Evolutionary conservation across 2,113 vertebrate species (phyloP).

Genomic region (Grus americana): DNA sequence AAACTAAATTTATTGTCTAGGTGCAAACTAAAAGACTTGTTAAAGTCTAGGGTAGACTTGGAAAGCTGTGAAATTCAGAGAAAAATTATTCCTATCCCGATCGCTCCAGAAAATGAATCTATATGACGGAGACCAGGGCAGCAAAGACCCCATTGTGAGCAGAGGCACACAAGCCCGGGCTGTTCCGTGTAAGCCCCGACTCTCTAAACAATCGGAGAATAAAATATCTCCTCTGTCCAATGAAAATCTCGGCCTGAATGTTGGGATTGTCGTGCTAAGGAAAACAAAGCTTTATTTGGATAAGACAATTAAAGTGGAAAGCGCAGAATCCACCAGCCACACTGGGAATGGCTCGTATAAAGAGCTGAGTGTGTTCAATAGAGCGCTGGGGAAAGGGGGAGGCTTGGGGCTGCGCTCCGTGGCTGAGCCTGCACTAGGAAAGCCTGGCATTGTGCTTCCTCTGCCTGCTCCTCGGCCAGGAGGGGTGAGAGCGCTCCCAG

Average conservation of each 20-base stretch:
- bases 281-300: constrained; percentile 72
- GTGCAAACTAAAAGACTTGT: constrained; percentile 74
- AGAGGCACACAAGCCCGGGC: background rate
- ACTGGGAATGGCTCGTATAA: constrained; percentile 53
- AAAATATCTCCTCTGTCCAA: constrained; percentile 63
- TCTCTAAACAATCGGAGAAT: constrained; percentile 54
- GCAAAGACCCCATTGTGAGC: constrained; percentile 42
- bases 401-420: background rate
- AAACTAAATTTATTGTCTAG: constrained; percentile 84
- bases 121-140: background rate
- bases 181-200: constrained; percentile 30
- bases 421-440: background rate
- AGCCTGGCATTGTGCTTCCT: constrained; percentile 34
- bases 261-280: constrained; percentile 61
- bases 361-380: constrained; percentile 29
- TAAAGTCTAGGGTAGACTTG: constrained; percentile 44
- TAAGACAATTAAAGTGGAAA: constrained; percentile 61
- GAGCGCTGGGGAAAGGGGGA: constrained; percentile 41
- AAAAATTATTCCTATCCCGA: background rate
- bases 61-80: constrained; percentile 45
- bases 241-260: constrained; percentile 44
- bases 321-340: constrained; percentile 43
- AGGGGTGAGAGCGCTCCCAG: background rate
- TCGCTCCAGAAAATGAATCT: background rate
- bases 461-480: background rate